Base-by-base conservation (phyloP, 2,113 vertebrate species). In the Xiphophorus hellerii region DNA sequence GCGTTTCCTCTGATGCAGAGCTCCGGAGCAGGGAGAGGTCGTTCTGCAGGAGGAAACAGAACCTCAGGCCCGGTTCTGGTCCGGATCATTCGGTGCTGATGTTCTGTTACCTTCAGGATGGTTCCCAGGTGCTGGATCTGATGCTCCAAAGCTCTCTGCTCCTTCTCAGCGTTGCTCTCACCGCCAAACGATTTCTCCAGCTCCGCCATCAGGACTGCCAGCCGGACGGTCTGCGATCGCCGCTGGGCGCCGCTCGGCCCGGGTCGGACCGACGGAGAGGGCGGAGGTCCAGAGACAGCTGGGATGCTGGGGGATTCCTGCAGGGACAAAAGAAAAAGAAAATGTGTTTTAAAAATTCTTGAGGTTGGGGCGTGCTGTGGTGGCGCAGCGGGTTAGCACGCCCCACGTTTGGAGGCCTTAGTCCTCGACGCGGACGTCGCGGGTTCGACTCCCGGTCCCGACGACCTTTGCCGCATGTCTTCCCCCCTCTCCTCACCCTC, bases 61-160 rank as follows among this genome's bases (percentile, higher is more conserved):
- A 42, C 31, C 25, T 61, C 30, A 14, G 10, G n/a, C 14, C 1
- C 3, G 4, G 17, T 35, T 15, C 11, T 0, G n/a, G 4, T 11
- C 27, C 70, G 54, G 29, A 69, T 4, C 10, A 27, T 20, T 0
- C 61, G 12, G 25, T 54, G 14, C 35, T 11, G 22, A 27, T 12
- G n/a, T 4, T 61, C 27, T 54, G 37, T 22, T 83, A 98, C 98
- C 96, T 96, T 96, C 79, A 99, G 77, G 33, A 95, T 95, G 17
- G 95, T 95, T 39, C 84, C 84, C 86, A 98, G 91, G 62, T 93
- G 90, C 0, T 93, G 90, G 9, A 96, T 71, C 82, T 96, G 96
- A 65, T 90, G 87, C 37, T 96, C 92, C 87, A 99, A 35, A 4
- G 89, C 85, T 69, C 92, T 86, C 74, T 97, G 89, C 10, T 82